Percentiles rank a stretch among this genome's conserved stretches.
phyloP scores from a whole-genome alignment of 2,797 vertebrate genomes.

The Parauchenoglanis punctatus region DNA sequence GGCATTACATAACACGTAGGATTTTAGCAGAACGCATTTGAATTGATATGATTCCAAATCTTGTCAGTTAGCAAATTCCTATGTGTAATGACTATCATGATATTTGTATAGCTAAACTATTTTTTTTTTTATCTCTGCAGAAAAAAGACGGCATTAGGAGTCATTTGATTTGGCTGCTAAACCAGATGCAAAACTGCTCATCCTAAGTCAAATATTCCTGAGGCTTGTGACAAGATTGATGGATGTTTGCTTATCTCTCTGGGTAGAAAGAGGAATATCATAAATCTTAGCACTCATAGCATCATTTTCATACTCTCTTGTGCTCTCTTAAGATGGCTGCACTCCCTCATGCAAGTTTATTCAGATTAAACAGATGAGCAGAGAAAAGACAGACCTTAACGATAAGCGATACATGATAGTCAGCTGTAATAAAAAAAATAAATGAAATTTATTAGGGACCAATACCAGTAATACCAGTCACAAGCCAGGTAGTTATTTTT shows the following conservation, averaged over 20 bases:
- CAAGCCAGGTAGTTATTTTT: not conserved
- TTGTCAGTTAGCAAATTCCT: not conserved
- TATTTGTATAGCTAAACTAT: slow-evolving; percentile 1
- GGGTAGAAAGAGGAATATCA: slow-evolving; percentile 37
- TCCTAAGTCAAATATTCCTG: slow-evolving; percentile 50
- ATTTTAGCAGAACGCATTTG: not conserved
- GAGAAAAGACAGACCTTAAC: slow-evolving; percentile 25
- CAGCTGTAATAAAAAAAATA: not conserved
- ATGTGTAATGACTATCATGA: not conserved
- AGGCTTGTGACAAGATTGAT: slow-evolving; percentile 51
- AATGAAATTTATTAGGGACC: not conserved
- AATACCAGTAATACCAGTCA: not conserved
- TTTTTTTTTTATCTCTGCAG: slow-evolving; percentile 12
- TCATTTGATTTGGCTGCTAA: slow-evolving; percentile 43
- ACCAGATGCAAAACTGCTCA: slow-evolving; percentile 39
- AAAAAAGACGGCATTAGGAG: slow-evolving; percentile 35
- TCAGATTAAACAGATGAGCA: slow-evolving; percentile 39
- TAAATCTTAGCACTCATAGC: slow-evolving; percentile 48
- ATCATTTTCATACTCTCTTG: slow-evolving; percentile 49
- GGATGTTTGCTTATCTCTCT: slow-evolving; percentile 55
- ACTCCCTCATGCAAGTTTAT: slow-evolving; percentile 34
- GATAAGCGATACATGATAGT: slow-evolving; percentile 17
- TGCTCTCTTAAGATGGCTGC: slow-evolving; percentile 41
- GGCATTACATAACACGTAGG: too few relatives aligned
- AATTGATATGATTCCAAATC: not conserved